Base-by-base conservation (phyloP, 2,888 invertebrate species). In the Drosophila histrio region DNA sequence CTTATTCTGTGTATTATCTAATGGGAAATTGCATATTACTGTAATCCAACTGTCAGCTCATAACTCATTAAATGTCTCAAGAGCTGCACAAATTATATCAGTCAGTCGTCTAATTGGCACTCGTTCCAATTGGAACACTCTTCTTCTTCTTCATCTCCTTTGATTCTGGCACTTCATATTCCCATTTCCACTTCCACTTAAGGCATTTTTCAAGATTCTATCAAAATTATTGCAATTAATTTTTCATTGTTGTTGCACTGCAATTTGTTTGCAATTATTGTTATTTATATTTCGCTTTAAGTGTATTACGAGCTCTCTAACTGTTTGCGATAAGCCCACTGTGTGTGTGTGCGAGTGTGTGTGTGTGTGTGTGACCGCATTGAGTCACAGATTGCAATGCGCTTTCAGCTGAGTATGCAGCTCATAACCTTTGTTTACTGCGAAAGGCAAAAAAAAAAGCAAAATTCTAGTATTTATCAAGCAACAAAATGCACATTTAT, bases 251-350 rank as follows among this genome's bases (percentile, higher is more conserved):
- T 54, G 34, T 39, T 52, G 47, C 6, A 26, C 21, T 38, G 72
- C 79, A 82, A 79, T 79, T 79, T 69, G 76, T 73, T 72, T 69
- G 67, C 77, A 81, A 81, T 82, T 82, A 79, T 52, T 57, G 46
- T 63, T 61, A 69, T 76, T 65, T 73, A 72, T 79, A 60, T 69
- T 41, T 36, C 13, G 50, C 49, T 30, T 50, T 57, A 53, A 34
- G 53, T 39, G 57, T 30, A 58, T 54, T 54, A 61, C 50, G 60
- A 61, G 43, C 32, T 43, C 39, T 41, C 19, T n/a, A 64, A 28
- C 38, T 19, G 47, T 8, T 24, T 5, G 28, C 49, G 72, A 67
- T 72, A 71, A 72, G 58, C 41, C 38, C 17, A 21, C 22, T 11
- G 15, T 39, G 8, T 24, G 24, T 1, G 17, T 52, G 9, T 34